Percentiles rank a stretch among this genome's conserved stretches.
These are phyloP conservation scores for Otolemur crassicaudatus DNA, from an alignment of 2,797 vertebrate genomes.

Conservation along the genomic window DNA sequence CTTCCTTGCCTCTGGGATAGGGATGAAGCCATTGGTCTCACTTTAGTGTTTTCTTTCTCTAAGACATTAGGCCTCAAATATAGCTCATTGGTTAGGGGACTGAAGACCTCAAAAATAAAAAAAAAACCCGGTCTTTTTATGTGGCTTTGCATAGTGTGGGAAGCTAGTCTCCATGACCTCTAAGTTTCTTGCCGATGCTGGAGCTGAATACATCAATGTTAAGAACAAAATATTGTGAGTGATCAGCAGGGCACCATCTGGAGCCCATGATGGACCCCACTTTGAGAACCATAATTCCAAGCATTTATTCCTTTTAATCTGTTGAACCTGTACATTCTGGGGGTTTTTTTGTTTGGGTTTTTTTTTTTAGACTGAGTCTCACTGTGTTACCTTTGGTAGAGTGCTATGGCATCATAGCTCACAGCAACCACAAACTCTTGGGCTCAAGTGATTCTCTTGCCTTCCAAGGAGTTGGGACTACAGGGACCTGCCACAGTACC, in stretches of 20 bases:
- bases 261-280: background rate
- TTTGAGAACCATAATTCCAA: background rate
- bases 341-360: too few relatives aligned
- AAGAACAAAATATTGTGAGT: background rate
- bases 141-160: background rate
- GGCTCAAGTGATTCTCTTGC: too few relatives aligned
- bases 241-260: background rate
- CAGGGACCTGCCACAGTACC: too few relatives aligned
- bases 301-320: slow-evolving; percentile 5
- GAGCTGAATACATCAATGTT: background rate
- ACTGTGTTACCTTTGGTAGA: too few relatives aligned
- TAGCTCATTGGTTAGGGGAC: background rate
- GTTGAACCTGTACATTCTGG: background rate
- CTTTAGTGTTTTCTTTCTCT: background rate
- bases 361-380: too few relatives aligned
- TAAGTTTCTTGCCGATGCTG: background rate
- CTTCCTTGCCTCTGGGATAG: background rate
- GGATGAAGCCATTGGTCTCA: background rate
- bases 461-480: too few relatives aligned
- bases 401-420: too few relatives aligned
- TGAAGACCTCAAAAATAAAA: background rate
- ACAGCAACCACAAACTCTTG: too few relatives aligned
- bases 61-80: background rate
- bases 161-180: background rate
- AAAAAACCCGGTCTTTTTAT: background rate